Evolutionary conservation across 2,797 vertebrate species (phyloP).

Genomic region (Gephyroberyx darwinii): DNA sequence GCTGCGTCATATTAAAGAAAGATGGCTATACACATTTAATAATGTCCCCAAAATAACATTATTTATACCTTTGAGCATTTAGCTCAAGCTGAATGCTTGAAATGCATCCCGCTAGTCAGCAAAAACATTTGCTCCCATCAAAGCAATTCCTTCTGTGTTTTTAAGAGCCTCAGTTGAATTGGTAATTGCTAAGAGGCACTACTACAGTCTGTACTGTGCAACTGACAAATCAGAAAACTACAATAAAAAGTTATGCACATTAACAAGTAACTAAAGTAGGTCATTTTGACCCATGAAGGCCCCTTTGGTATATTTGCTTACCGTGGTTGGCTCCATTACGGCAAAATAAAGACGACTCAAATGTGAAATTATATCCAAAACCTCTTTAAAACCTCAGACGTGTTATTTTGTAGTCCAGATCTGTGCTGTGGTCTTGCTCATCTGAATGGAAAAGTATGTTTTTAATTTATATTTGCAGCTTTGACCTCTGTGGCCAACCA

Average conservation of each 20-base stretch:
- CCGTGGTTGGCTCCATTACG: conserved; percentile 68
- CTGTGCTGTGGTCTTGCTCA: background rate
- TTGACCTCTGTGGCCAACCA: conserved; percentile 59
- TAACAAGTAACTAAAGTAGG: background rate
- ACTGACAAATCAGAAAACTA: background rate
- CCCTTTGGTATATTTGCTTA: conserved; percentile 54
- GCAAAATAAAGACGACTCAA: conserved; percentile 40
- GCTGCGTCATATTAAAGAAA: too few species aligned
- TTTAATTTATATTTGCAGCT: conserved; percentile 49
- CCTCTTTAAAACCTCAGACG: background rate
- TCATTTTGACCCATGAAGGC: background rate
- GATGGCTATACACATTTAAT: background rate
- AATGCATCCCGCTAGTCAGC: conserved; percentile 16
- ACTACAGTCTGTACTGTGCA: conserved; percentile 5
- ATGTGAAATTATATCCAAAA: conserved; percentile 22
- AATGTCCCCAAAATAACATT: background rate
- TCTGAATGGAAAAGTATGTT: background rate
- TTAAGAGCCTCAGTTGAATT: conserved; percentile 13
- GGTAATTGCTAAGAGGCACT: conserved; percentile 21
- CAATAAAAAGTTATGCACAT: conserved; percentile 26
- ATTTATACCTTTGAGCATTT: background rate
- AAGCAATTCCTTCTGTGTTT: conserved; percentile 23
- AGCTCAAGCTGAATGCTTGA: conserved; percentile 7
- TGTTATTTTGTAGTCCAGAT: conserved; percentile 32
- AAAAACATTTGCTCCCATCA: conserved; percentile 29